Evolutionary conservation across 2,797 vertebrate species (phyloP).

Genomic region (Phyllotis vaccarum): DNA sequence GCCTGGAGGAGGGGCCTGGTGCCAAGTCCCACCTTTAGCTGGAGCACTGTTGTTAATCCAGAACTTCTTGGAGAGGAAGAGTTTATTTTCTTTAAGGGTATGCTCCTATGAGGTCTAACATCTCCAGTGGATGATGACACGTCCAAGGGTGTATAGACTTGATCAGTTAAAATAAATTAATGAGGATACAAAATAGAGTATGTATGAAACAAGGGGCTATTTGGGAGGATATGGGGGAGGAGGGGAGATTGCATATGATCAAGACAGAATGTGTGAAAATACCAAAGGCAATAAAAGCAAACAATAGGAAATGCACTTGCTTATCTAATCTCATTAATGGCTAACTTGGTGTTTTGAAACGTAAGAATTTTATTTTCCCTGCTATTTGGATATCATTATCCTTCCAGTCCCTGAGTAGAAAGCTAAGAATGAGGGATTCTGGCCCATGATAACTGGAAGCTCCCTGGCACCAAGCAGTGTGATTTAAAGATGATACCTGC

Average conservation of each 20-base stretch:
- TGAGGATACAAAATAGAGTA: neutral
- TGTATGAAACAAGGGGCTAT: neutral
- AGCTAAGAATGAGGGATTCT: neutral
- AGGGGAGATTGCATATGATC: neutral
- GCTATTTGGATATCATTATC: neutral
- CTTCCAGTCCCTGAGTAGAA: conserved; percentile 5
- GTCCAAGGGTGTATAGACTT: neutral
- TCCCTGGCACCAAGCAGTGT: neutral
- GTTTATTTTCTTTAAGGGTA: neutral
- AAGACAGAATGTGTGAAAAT: neutral
- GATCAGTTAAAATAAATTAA: neutral
- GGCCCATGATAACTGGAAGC: neutral
- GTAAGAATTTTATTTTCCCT: neutral
- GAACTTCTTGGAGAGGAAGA: neutral
- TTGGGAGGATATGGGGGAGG: neutral
- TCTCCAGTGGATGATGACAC: no score
- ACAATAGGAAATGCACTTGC: neutral
- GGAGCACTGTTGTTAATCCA: neutral
- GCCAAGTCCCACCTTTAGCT: neutral
- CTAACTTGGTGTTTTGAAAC: conserved; percentile 53
- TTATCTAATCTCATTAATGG: neutral
- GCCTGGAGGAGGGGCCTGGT: neutral
- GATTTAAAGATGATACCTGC: neutral
- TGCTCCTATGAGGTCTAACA: neutral
- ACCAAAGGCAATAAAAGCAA: neutral